These are phyloP conservation scores for Naja naja DNA, from an alignment of 2,113 vertebrate genomes.

Conservation along the genomic window DNA sequence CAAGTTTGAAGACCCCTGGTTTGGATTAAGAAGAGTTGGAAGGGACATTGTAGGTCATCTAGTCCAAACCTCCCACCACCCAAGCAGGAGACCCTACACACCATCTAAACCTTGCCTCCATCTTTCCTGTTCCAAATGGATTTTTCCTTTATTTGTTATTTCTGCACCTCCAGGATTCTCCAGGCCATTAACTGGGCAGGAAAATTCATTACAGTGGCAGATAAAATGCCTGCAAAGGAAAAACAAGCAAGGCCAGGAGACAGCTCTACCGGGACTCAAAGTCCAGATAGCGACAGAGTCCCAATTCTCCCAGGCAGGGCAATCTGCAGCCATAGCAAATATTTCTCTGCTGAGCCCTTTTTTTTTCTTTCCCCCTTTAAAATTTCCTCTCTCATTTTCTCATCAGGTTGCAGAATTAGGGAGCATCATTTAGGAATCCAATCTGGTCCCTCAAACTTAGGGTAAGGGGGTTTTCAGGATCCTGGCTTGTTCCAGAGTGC, in stretches of 20 bases:
- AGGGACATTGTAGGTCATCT: too few species aligned
- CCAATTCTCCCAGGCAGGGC: not conserved
- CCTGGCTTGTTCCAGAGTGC: not conserved
- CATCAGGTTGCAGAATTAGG: not conserved
- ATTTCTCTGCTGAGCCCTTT: too few species aligned
- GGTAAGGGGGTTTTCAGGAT: not conserved
- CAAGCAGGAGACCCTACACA: too few species aligned
- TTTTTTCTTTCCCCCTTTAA: not conserved
- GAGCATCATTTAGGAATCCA: not conserved
- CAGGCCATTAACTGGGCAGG: accelerated
- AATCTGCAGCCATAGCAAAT: too few species aligned
- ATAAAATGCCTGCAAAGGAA: not conserved
- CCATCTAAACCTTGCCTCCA: not conserved
- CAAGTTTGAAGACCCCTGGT: too few species aligned
- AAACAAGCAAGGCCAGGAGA: not conserved
- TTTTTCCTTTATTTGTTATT: not conserved
- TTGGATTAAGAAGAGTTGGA: too few species aligned
- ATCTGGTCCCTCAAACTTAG: not conserved
- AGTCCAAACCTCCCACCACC: too few species aligned
- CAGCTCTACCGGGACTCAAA: not conserved
- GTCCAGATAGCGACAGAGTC: not conserved
- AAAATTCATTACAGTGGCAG: not conserved
- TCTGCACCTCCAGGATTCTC: not conserved
- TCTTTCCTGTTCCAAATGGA: not conserved
- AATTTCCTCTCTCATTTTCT: not conserved